phyloP scores from a whole-genome alignment of 2,888 invertebrate species.

The Diloba caeruleocephala region DNA sequence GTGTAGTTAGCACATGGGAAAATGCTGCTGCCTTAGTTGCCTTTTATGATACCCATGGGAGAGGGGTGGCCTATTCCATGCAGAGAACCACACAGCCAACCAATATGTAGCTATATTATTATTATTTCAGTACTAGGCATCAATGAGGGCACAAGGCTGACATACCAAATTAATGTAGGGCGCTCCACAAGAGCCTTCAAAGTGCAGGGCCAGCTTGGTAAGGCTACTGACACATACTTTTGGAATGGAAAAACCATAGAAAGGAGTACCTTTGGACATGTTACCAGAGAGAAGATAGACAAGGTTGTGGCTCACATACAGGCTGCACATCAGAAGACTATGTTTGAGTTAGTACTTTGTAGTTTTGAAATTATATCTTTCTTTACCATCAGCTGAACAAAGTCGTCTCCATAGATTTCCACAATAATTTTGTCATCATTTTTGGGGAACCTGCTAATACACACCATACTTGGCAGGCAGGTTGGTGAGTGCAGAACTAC shows the following conservation, averaged over 20 bases:
- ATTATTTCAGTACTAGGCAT: constrained; percentile 91
- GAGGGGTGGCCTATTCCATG: no score
- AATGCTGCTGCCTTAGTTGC: no score
- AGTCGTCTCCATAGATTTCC: no score
- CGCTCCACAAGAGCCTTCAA: constrained; percentile 92
- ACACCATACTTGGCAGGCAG: no score
- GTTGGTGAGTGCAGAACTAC: no score
- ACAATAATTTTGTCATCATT: no score
- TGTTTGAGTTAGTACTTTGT: constrained; percentile 92
- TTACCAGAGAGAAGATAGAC: constrained; percentile 92
- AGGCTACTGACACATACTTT: constrained; percentile 93
- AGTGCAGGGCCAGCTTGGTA: constrained; percentile 93
- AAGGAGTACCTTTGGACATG: constrained; percentile 91
- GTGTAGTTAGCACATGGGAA: no score
- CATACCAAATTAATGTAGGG: constrained; percentile 88
- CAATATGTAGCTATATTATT: no score
- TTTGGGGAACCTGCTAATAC: no score
- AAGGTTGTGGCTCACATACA: constrained; percentile 94
- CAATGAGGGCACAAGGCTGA: constrained; percentile 90
- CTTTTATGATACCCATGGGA: no score
- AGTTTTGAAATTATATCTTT: background rate
- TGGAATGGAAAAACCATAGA: constrained; percentile 92
- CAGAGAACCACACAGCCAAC: no score
- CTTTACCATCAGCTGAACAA: no score
- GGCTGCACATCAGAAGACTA: constrained; percentile 95